These are phyloP conservation scores for Esox masquinongy DNA, from an alignment of 2,797 vertebrate genomes.

Conservation along the genomic window DNA sequence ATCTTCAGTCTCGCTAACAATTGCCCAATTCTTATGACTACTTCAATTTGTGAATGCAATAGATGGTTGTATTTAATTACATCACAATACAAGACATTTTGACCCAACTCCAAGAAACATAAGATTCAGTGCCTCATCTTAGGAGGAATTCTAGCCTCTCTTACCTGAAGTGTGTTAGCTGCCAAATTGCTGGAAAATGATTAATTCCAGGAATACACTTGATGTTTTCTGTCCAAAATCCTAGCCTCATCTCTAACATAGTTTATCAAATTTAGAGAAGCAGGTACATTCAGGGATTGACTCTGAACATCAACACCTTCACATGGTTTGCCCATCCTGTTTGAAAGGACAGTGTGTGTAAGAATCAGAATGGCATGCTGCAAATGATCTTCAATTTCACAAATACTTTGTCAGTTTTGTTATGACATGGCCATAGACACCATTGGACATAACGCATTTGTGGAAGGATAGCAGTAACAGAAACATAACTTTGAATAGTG, in stretches of 20 bases:
- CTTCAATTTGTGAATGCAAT: no score
- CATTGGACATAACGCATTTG: not conserved
- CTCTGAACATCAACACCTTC: not conserved
- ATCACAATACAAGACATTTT: no score
- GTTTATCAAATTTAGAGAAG: not conserved
- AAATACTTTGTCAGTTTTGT: no score
- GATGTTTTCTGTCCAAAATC: not conserved
- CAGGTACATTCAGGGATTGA: not conserved
- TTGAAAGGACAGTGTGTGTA: not conserved
- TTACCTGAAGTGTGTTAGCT: constrained; percentile 17
- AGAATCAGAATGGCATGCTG: no score
- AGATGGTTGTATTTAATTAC: no score
- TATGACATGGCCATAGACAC: no score
- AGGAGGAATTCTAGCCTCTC: not conserved
- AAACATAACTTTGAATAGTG: not conserved
- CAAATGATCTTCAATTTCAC: no score
- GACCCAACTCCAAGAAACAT: no score
- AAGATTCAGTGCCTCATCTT: not conserved
- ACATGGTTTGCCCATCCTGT: not conserved
- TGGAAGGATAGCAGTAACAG: not conserved
- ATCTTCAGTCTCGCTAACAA: no score
- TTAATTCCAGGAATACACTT: constrained; percentile 1
- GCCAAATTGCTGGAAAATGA: constrained; percentile 21
- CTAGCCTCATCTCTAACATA: not conserved
- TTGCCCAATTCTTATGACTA: no score